Base-by-base conservation (phyloP, 1,140 invertebrate genomes). In the Papilio xuthus region DNA sequence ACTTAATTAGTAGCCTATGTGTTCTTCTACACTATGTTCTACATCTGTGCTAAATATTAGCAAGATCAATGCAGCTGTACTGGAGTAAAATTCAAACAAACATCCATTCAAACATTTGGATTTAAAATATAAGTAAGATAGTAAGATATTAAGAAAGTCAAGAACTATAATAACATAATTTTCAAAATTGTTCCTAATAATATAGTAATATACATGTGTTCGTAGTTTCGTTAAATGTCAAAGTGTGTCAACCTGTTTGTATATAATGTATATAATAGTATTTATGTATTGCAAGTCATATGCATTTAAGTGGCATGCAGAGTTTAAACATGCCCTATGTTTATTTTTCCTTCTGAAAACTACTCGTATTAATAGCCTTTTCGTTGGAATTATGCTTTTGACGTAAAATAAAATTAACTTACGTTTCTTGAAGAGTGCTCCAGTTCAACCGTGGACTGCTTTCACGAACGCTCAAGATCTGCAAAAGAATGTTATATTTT, bases 361-460 rank as follows among this genome's bases (percentile, higher is more conserved):
- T 75, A 60, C 47, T 63, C 15, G 20, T 12, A 42, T 76, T 76
- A 76, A 76, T 76, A 63, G 74, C 32, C 18, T 32, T 78, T 77
- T 70, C 67, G 73, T 77, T 44, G 77, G 37, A 80, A 79, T 77
- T 80, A 78, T 69, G 78, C 71, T 81, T 74, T 74, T 82, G 82
- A 79, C 42, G 50, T 79, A 79, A 80, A 82, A 84, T 82, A 78
- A 82, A 82, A 80, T 80, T 75, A 74, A 84, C 84, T 85, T 80
- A 84, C 84, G 80, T 80, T 78, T 77, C 74, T 56, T 82, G 32
- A 63, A 84, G 78, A 79, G 80, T 78, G 47, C 76, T 84, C 78
- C 79, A 79, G 73, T 67, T 32, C 60, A 67, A 32, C 60, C 60
- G 60, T 53, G 47, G 75, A 77, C 80, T 60, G 74, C 77, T 47